phyloP scores from a whole-genome alignment of 2,888 invertebrate genomes.

The Pristionchus mayeri region DNA sequence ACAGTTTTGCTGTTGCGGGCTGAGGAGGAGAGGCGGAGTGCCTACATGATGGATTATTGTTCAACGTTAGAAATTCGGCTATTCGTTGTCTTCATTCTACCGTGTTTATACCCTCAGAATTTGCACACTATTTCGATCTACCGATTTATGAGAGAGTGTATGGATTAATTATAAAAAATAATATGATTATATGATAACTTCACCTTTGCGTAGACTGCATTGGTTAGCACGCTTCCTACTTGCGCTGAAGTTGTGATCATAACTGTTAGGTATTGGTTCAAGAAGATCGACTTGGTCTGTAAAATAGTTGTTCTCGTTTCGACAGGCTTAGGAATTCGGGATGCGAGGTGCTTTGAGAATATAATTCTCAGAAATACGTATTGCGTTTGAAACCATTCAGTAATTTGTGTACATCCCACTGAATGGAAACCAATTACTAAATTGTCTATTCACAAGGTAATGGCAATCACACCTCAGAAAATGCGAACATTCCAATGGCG shows the following conservation, averaged over 20 bases:
- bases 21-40: constrained; percentile 77
- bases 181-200: background rate
- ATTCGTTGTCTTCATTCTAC: too few relatives aligned
- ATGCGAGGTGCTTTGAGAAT: background rate
- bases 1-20: constrained; percentile 78
- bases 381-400: too few relatives aligned
- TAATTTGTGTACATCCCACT: too few relatives aligned
- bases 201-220: constrained; percentile 78
- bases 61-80: too few relatives aligned
- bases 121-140: background rate
- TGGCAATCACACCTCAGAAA: constrained; percentile 45
- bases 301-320: too few relatives aligned
- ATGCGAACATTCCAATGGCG: constrained; percentile 65
- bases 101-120: background rate
- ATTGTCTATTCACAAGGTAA: too few relatives aligned
- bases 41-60: too few relatives aligned
- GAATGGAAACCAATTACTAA: too few relatives aligned
- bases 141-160: too few relatives aligned
- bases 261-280: constrained; percentile 78
- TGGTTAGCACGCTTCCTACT: constrained; percentile 77
- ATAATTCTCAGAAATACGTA: background rate
- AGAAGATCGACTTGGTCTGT: constrained; percentile 78
- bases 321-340: too few relatives aligned
- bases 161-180: too few relatives aligned
- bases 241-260: constrained; percentile 77